Conservation (phyloP, 1,140 invertebrate species). For the Luehdorfia chinensis region DNA sequence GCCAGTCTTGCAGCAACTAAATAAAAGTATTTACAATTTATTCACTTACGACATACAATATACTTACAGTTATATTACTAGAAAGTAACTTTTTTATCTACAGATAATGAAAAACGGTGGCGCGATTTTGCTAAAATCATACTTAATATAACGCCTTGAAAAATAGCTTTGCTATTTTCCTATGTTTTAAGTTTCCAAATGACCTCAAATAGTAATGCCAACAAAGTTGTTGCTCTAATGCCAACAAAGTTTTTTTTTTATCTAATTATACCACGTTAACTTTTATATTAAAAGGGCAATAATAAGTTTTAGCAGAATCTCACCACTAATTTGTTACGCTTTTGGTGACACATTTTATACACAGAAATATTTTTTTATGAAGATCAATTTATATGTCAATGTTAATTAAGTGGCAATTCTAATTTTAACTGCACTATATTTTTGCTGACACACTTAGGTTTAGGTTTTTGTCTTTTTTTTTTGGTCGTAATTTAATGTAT, state of each 20-base stretch:
- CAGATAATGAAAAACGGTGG: slow-evolving; percentile 52
- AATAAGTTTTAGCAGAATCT: slow-evolving; percentile 41
- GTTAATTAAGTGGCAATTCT: slow-evolving; percentile 75
- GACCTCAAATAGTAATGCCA: slow-evolving; percentile 15
- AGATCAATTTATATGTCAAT: slow-evolving; percentile 72
- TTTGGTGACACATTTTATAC: slow-evolving; percentile 73
- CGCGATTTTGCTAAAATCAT: slow-evolving; percentile 43
- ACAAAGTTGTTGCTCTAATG: slow-evolving; percentile 9
- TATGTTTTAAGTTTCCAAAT: slow-evolving; percentile 18
- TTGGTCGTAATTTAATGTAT: slow-evolving; percentile 67
- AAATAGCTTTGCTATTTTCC: slow-evolving; percentile 1
- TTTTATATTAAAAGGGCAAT: slow-evolving; percentile 8
- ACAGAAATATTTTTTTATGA: slow-evolving; percentile 75
- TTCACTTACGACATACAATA: slow-evolving; percentile 67
- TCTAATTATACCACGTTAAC: slow-evolving; percentile 16
- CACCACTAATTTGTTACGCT: slow-evolving; percentile 58
- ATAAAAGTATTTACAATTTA: slow-evolving; percentile 74
- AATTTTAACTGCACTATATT: slow-evolving; percentile 74
- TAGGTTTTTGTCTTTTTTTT: slow-evolving; percentile 60
- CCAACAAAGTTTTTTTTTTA: slow-evolving; percentile 12
- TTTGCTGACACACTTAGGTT: slow-evolving; percentile 74
- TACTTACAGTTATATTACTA: slow-evolving; percentile 56
- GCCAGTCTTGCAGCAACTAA: slow-evolving; percentile 64
- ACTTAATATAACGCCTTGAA: slow-evolving; percentile 13
- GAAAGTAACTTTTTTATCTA: slow-evolving; percentile 67